phyloP scores from a whole-genome alignment of 2,113 vertebrate genomes.

The Thunnus maccoyii region DNA sequence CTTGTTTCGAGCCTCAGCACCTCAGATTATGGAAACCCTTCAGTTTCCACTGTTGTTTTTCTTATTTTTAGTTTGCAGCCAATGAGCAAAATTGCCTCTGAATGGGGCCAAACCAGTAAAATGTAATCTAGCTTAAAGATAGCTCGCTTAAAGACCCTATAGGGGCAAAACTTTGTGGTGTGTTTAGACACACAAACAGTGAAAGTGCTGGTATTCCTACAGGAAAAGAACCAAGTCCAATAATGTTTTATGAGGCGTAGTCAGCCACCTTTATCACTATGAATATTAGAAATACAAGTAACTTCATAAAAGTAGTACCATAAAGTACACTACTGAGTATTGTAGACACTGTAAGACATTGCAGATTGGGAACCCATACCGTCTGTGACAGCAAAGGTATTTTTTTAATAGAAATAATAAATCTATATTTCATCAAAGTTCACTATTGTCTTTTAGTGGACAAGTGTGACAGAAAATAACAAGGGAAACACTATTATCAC shows the following conservation, averaged over 20 bases:
- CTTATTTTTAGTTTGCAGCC: not conserved
- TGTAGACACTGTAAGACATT: conserved; percentile 23
- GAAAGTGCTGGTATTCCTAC: not conserved
- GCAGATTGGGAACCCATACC: not conserved
- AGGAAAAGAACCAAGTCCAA: not conserved
- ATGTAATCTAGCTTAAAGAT: conserved; percentile 6
- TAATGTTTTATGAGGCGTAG: not conserved
- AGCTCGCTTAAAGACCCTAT: not conserved
- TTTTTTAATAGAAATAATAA: conserved; percentile 54
- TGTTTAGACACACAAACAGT: conserved; percentile 1
- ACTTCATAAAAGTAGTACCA: conserved; percentile 3
- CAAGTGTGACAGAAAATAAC: conserved; percentile 50
- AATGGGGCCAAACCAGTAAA: not conserved
- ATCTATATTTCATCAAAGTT: conserved; percentile 52
- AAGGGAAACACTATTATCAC: conserved; percentile 32
- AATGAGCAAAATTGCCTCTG: conserved; percentile 4
- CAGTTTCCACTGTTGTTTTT: not conserved
- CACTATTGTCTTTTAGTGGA: conserved; percentile 55
- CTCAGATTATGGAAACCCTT: conserved; percentile 1
- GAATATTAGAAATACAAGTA: not conserved
- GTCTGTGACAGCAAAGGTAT: conserved; percentile 22
- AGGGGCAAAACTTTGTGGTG: not conserved
- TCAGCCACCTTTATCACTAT: not conserved
- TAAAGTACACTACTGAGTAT: conserved; percentile 36
- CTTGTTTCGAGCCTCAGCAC: not conserved